Evolutionary conservation across 2,113 vertebrate species (phyloP), one percentile per base, ranked within the genome.

Genomic region (Gasterosteus aculeatus): DNA sequence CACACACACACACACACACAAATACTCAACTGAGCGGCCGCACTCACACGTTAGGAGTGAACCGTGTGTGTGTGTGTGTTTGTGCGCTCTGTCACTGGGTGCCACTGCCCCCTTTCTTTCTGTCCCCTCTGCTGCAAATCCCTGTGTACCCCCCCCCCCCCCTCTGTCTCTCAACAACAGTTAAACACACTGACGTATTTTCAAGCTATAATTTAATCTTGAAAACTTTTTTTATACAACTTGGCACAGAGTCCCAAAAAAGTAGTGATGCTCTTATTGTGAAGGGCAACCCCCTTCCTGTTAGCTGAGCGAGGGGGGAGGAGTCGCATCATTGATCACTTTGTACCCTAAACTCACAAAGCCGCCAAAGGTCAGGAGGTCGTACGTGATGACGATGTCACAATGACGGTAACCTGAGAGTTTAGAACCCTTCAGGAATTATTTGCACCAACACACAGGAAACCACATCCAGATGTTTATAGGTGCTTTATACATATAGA

Each of bases 101-200:
- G 87, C 90, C 92, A 93, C 88, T 87, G 89, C 92, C 90, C 91
- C 92, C 92, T 88, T 91, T 90, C 90, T 91, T 89, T 91, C 80
- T 83, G 72, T 91, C 88, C 85, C 80, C 83, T 81, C 87, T 88
- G 78, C 76, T 85, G 84, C 86, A 91, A 93, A 92, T 93, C 93
- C 89, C 89, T 89, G 84, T 84, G 90, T 75, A 88, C 89, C 87
- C 88, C 89, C 89, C 86, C 68, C 56, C 72, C 56, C 69, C 67
- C 71, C 66, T 73, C 65, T 89, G 69, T 65, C 81, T 81, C 72
- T 82, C 82, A 7, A 38, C 35, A 38, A 7, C 35, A 38, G 35
- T 38, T 38, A 7, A 38, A 38, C 35, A 38, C 22, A 26, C 22
- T 26, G 22, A 26, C 22, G 22, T 26, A 26, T 33, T 33, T 33